phyloP scores from a whole-genome alignment of 2,113 vertebrate genomes.

The Pseudorhombus dupliciocellatus region DNA sequence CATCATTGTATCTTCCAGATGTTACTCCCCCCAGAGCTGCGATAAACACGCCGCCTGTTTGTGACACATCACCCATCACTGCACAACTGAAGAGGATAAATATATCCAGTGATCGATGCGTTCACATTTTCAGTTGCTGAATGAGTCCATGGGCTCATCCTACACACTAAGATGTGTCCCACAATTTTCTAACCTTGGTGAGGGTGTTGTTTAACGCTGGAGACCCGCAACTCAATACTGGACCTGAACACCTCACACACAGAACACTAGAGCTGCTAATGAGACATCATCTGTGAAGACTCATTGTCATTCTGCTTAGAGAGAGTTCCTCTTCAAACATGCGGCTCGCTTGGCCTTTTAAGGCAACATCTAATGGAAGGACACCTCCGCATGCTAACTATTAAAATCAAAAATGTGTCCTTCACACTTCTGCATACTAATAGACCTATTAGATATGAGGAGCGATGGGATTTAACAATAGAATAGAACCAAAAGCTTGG shows the following conservation, averaged over 20 bases:
- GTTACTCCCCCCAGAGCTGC: background rate
- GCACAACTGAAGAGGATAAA: background rate
- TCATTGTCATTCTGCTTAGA: background rate
- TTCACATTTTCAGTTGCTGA: background rate
- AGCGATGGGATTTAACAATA: too few species aligned
- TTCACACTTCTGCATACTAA: too few species aligned
- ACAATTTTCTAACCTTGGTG: background rate
- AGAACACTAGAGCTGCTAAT: background rate
- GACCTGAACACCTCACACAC: background rate
- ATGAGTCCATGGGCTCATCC: background rate
- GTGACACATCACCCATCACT: constrained; percentile 7
- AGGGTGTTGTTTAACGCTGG: background rate
- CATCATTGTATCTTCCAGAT: constrained; percentile 2
- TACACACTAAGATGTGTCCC: background rate
- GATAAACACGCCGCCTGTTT: background rate
- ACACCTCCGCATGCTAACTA: too few species aligned
- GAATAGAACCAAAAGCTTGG: too few species aligned
- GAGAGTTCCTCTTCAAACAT: background rate
- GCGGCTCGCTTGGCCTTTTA: background rate
- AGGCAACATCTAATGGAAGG: background rate
- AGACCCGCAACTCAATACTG: background rate
- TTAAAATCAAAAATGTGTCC: too few species aligned
- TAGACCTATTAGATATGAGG: too few species aligned
- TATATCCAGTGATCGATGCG: background rate
- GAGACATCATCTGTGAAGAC: background rate